Base-by-base conservation (phyloP, 2,113 vertebrate genomes). In the Camelus bactrianus region DNA sequence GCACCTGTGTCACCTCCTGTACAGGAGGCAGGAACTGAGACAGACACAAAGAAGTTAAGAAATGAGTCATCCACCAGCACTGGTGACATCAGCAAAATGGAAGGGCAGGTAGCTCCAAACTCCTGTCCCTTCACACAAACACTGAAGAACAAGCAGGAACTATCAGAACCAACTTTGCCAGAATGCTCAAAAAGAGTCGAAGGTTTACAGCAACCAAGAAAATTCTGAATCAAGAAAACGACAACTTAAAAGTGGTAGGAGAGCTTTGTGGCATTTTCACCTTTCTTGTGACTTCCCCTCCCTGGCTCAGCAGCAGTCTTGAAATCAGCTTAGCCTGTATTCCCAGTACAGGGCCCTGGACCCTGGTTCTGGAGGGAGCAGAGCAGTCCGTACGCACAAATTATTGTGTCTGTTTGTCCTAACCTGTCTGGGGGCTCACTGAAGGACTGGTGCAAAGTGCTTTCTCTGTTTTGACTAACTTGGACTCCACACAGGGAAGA, bases 191-290 rank as follows among this genome's bases (percentile, higher is more conserved):
- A 46, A 65, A 93, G 28, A 19, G 30, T 86, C 3, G 2, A 48
- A 83, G 24, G 32, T 83, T 92, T 38, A 24, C 4, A 62, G 11
- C 42, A 92, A 92, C 24, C 20, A 64, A 83, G 46, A 32, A 73
- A 76, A 82, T 85, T 48, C 91, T 77, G 72, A 56, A 76, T 15
- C 83, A 86, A 86, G 48, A 77, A 86, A 86, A 86, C 42, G 30
- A 26, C 72, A 54, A 65, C 81, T 85, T 76, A 46, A 77, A 85
- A 67, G 46, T 46, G 28, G 5, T 28, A 85, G 60, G 48, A 30
- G 73, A 92, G 54, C 35, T 72, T 22, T 73, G 38, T 79, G 60
- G n/a, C n/a, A 67, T 32, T 54, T 67, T 79, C 12, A 65, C n/a
- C 79, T 48, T 50, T 38, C 60, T 54, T 67, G 60, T 60, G 20